phyloP scores from a whole-genome alignment of 1,140 invertebrate species.

The Dufourea novaeangliae region DNA sequence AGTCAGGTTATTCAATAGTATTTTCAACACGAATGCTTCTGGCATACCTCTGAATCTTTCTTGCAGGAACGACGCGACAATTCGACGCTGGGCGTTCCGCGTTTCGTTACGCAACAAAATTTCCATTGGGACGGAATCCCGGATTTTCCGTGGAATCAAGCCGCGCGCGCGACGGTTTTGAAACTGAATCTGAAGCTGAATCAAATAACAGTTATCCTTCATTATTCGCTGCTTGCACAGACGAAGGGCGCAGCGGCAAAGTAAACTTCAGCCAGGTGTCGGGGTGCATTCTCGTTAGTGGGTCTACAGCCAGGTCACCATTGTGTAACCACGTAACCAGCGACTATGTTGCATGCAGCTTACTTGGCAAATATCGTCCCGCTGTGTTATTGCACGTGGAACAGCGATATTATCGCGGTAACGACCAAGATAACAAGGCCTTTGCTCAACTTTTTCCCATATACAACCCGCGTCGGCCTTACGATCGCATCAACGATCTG shows the following conservation, averaged over 20 bases:
- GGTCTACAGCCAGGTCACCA: conserved; percentile 58
- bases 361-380: conserved; percentile 56
- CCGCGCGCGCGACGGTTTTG: not conserved
- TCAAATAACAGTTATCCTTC: conserved; percentile 65
- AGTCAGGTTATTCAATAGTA: no score
- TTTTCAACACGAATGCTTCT: no score
- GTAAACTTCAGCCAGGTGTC: conserved; percentile 61
- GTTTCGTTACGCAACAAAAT: conserved; percentile 7
- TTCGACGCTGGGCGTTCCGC: not conserved
- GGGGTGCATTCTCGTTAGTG: conserved; percentile 59
- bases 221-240: conserved; percentile 56
- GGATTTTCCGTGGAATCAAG: conserved; percentile 26
- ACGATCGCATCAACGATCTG: conserved; percentile 7
- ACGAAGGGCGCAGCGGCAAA: conserved; percentile 43
- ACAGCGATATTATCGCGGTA: conserved; percentile 62
- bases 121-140: not conserved
- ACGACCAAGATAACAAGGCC: conserved; percentile 59
- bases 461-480: not conserved
- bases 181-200: conserved; percentile 42
- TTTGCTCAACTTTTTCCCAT: conserved; percentile 29
- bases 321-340: conserved; percentile 61
- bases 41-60: no score
- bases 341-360: conserved; percentile 46
- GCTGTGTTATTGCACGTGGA: conserved; percentile 32
- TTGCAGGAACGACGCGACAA: no score